These are phyloP conservation scores for Eledone cirrhosa DNA, from an alignment of 2,888 invertebrate genomes.

Conservation along the genomic window DNA sequence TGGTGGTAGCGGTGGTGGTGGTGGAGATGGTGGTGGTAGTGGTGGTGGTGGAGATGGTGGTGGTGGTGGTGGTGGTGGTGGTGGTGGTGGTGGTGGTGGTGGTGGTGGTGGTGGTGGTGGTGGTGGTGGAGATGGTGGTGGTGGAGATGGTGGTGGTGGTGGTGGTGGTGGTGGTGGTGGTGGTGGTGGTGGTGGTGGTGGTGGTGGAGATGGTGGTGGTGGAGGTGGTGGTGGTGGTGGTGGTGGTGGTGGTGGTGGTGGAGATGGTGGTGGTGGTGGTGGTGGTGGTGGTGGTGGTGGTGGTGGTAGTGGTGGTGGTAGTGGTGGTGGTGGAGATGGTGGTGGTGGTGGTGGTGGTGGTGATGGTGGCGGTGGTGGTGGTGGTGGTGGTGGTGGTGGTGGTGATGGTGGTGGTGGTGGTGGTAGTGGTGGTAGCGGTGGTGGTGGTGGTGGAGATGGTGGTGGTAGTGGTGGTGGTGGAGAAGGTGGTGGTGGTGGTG, in stretches of 20 bases:
- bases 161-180: neutral
- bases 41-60: too few relatives aligned
- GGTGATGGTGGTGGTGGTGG: neutral
- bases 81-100: neutral
- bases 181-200: neutral
- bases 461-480: too few relatives aligned
- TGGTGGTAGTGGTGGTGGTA: neutral
- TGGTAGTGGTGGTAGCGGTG: too few relatives aligned
- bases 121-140: neutral
- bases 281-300: neutral
- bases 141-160: neutral
- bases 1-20: too few relatives aligned
- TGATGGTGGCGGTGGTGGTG: neutral
- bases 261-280: neutral
- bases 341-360: neutral
- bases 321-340: neutral
- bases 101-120: neutral
- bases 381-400: neutral
- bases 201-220: slow-evolving; percentile 1
- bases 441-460: too few relatives aligned
- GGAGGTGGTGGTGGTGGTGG: slow-evolving; percentile 1
- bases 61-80: neutral
- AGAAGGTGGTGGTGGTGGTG: too few relatives aligned
- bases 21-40: too few relatives aligned
- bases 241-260: neutral